Conservation (phyloP, 2,797 vertebrate genomes). For the Pipistrellus pygmaeus region DNA sequence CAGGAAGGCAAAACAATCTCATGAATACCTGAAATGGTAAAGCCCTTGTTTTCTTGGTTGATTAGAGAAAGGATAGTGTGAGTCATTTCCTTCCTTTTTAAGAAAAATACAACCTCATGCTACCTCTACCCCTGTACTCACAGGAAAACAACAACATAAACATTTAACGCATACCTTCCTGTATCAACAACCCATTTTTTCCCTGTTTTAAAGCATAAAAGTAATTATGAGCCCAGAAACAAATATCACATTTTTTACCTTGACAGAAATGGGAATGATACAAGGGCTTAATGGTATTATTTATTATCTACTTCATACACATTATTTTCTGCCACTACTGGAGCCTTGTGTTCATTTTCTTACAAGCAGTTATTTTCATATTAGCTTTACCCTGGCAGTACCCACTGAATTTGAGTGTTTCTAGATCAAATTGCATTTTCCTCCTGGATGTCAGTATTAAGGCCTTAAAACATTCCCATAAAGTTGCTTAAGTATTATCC, state of each 20-base stretch:
- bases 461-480: not conserved
- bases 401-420: constrained; percentile 11
- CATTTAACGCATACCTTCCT: not conserved
- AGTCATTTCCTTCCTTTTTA: not conserved
- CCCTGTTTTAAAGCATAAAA: constrained; percentile 64
- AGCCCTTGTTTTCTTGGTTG: not conserved
- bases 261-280: constrained; percentile 60
- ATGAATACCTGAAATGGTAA: not conserved
- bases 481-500: not conserved
- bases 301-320: constrained; percentile 56
- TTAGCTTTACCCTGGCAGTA: constrained; percentile 30
- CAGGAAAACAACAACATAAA: not conserved
- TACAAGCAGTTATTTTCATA: constrained; percentile 66
- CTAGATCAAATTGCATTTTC: constrained; percentile 6
- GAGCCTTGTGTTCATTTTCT: constrained; percentile 53
- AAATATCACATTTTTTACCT: constrained; percentile 72
- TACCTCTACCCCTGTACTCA: not conserved
- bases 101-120: not conserved
- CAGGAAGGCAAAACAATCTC: not conserved
- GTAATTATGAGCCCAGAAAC: constrained; percentile 58
- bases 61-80: not conserved
- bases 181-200: constrained; percentile 35
- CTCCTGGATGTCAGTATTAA: not conserved
- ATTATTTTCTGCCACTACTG: constrained; percentile 60
- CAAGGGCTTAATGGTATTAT: constrained; percentile 75